Evolutionary conservation across 2,113 vertebrate species (phyloP), one percentile per base, ranked within the genome.

Genomic region (Neotoma lepida): DNA sequence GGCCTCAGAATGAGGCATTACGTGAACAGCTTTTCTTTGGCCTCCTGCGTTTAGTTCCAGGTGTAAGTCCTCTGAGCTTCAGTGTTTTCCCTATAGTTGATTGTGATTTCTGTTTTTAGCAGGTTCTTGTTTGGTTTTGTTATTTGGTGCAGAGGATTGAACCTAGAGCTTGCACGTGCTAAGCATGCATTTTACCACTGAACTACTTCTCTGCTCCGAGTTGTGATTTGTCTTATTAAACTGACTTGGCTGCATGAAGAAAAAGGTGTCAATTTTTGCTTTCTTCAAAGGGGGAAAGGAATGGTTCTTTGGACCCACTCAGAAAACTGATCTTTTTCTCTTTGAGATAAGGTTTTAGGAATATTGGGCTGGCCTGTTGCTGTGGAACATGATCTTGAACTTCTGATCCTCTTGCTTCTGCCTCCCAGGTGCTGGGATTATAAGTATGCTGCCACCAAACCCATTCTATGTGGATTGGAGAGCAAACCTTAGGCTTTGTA

Each of bases 41-140:
- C 86, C 46, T 6, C 20, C 14, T 87, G 26, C 9, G n/a, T 94
- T 97, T 90, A 94, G 78, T 97, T 91, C 7, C 30, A 96, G 12
- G 51, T 88, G 49, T 94, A 46, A 74, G 41, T 91, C 12, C n/a
- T 93, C 26, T 35, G 76, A 80, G 15, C 28, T 73, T 95, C 10
- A 35, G 26, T 94, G 46, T 81, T 91, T 71, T 44, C 22, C 4
- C 28, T 30, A 9, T 68, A 18, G 58, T 93, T 74, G n/a, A 81
- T 74, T 93, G 51, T 96, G 71, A 77, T 88, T 93, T 94, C 41
- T 56, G 56, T 61, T 84, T 39, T 84, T 61, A 41, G n/a, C 35
- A 17, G 87, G 35, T 26, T 46, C n/a, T 56, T 56, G 20, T 84
- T 18, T 33, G n/a, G 33, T 49, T 81, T 70, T 51, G 18, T 41